Evolutionary conservation across 1,140 invertebrate genomes (phyloP), one percentile per base, ranked within the genome.

Genomic region (Propsilocerus akamusi): DNA sequence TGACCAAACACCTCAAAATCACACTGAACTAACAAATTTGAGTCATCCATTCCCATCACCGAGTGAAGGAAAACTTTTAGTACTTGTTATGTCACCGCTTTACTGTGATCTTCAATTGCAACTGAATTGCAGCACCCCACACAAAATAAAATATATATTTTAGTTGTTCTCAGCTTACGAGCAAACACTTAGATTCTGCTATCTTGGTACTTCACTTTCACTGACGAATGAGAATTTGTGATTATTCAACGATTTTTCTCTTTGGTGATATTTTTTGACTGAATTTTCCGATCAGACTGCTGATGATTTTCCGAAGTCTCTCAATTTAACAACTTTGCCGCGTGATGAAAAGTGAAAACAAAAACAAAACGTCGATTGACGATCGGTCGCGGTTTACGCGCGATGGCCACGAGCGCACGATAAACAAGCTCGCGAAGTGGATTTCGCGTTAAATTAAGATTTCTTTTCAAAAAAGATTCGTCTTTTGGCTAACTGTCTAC

Each of bases 1-100:
- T 85, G 81, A 52, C 87, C 87, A 57, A 75, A 88, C 34, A 91
- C 85, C 71, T 91, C 87, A 59, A 88, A 91, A 54, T 92, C 86
- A 11, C 86, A 80, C 46, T 85, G 85, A 26, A 86, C 73, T 34
- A 65, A 47, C 49, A 84, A 69, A 61, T 71, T 59, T 37, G 72
- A 70, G 53, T 78, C 75, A 52, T 73, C 72, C 30, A 69, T 64
- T 49, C 73, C 72, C 78, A 41, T 41, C 28, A 30, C 28, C 28
- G 14, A 12, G 14, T 37, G 22, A 41, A 8, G 10, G 14, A 41
- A 41, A 41, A 20, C 10, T 41, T 8, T 22, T 37, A 17, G 17
- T 7, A 8, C 22, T 20, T 8, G 17, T 41, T 41, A 41, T 41
- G 34, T 41, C 34, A 41, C 34, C 34, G 34, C 8, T 4, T 17